Evolutionary conservation across 2,888 invertebrate species (phyloP).

Genomic region (Drosophila leonis): DNA sequence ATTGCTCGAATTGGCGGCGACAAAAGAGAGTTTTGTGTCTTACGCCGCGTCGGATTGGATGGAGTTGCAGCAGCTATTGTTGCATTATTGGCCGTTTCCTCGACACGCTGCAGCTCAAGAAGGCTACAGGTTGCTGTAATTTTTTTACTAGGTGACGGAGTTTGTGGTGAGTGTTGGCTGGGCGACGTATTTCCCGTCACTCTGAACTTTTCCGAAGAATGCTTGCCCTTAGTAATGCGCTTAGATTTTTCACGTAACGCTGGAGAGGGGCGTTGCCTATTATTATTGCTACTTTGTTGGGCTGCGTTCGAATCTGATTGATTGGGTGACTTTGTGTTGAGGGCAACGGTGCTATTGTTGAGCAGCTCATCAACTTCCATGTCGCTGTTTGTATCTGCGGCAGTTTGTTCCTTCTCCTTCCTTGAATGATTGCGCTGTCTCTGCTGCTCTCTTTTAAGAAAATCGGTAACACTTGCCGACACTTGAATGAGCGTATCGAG

Average conservation of each 20-base stretch:
- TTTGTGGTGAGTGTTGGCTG: slow-evolving; percentile 37
- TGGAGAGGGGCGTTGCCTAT: slow-evolving; percentile 69
- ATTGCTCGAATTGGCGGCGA: slow-evolving; percentile 84
- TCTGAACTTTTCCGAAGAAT: slow-evolving; percentile 82
- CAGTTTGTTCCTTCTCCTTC: slow-evolving; percentile 67
- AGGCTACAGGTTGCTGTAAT: slow-evolving; percentile 44
- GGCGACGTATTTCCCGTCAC: slow-evolving; percentile 39
- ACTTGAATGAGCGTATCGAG: slow-evolving; percentile 90
- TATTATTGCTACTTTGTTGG: slow-evolving; percentile 77
- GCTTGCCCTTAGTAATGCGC: slow-evolving; percentile 81
- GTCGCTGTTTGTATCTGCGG: slow-evolving; percentile 51
- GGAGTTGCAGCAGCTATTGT: slow-evolving; percentile 48
- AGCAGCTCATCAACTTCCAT: slow-evolving; percentile 80
- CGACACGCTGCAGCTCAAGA: slow-evolving; percentile 56
- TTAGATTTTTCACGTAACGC: slow-evolving; percentile 81
- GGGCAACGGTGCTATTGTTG: slow-evolving; percentile 51
- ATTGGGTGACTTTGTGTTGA: slow-evolving; percentile 19
- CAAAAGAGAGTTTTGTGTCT: slow-evolving; percentile 60
- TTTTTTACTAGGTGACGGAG: slow-evolving; percentile 46
- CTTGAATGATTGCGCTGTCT: slow-evolving; percentile 73
- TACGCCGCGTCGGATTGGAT: slow-evolving; percentile 58
- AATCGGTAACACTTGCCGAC: slow-evolving; percentile 89
- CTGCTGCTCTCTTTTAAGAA: slow-evolving; percentile 87
- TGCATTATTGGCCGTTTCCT: slow-evolving; percentile 44
- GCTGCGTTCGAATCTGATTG: slow-evolving; percentile 28